These are phyloP conservation scores for Trinorchestia longiramus DNA, from an alignment of 1,140 invertebrate species.

Conservation along the genomic window DNA sequence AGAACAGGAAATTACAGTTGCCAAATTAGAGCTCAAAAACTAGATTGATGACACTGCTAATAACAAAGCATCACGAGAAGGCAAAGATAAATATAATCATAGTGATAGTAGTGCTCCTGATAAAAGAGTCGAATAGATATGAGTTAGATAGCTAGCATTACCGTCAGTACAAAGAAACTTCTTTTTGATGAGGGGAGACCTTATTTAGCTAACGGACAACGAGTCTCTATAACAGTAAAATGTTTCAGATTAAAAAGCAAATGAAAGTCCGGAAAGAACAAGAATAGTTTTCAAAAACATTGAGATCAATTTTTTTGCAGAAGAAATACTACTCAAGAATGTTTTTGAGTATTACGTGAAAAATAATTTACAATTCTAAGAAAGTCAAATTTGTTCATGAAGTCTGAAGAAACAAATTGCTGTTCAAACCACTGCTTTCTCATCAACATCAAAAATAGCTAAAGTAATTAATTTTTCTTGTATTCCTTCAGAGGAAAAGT, in stretches of 20 bases:
- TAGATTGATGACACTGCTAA: background rate
- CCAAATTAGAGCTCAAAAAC: background rate
- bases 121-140: background rate
- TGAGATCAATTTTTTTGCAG: no score
- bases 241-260: background rate
- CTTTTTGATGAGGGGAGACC: background rate
- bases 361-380: no score
- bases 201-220: background rate
- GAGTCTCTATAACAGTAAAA: background rate
- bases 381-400: no score
- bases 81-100: background rate
- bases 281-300: no score
- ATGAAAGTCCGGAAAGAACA: no score
- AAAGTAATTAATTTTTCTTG: no score
- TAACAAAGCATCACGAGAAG: background rate
- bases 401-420: no score
- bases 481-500: no score
- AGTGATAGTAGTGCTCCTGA: background rate
- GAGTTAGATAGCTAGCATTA: background rate
- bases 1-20: background rate
- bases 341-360: no score
- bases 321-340: no score
- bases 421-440: no score
- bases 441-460: no score
- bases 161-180: background rate